A percentile compares a stretch with the other conserved stretches of the same genome.
These are phyloP conservation scores for Sparus aurata DNA, from an alignment of 2,797 vertebrate genomes.

Conservation along the genomic window DNA sequence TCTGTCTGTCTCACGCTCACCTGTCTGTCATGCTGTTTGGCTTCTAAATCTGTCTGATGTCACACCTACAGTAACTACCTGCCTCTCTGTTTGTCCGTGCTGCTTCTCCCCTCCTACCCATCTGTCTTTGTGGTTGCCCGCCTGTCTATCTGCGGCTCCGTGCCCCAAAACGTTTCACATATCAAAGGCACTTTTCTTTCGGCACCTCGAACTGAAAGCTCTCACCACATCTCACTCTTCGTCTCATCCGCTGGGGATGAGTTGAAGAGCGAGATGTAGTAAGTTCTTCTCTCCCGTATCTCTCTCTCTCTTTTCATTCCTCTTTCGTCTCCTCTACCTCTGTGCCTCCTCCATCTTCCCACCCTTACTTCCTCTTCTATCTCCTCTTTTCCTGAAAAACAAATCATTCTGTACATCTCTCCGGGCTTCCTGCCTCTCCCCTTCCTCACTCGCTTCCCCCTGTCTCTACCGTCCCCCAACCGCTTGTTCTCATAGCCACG, in stretches of 20 bases:
- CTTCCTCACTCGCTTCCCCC: constrained; percentile 53
- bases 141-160: constrained; percentile 36
- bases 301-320: constrained; percentile 36
- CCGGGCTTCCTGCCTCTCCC: constrained; percentile 57
- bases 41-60: constrained; percentile 44
- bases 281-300: constrained; percentile 39
- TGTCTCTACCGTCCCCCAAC: constrained; percentile 65
- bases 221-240: constrained; percentile 41
- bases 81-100: constrained; percentile 24
- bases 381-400: constrained; percentile 59
- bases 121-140: constrained; percentile 42
- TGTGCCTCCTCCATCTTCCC: constrained; percentile 50
- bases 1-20: constrained; percentile 38
- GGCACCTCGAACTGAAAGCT: constrained; percentile 54
- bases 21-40: constrained; percentile 42
- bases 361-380: constrained; percentile 48
- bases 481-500: constrained; percentile 76
- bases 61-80: constrained; percentile 34
- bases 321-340: constrained; percentile 46
- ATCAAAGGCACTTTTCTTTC: constrained; percentile 65
- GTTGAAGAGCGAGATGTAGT: constrained; percentile 46
- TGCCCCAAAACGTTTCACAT: constrained; percentile 53
- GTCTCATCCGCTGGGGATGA: constrained; percentile 52
- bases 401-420: constrained; percentile 64
- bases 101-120: constrained; percentile 26